Base-by-base conservation (phyloP, 2,797 vertebrate genomes). In the Macroramphosus scolopax region DNA sequence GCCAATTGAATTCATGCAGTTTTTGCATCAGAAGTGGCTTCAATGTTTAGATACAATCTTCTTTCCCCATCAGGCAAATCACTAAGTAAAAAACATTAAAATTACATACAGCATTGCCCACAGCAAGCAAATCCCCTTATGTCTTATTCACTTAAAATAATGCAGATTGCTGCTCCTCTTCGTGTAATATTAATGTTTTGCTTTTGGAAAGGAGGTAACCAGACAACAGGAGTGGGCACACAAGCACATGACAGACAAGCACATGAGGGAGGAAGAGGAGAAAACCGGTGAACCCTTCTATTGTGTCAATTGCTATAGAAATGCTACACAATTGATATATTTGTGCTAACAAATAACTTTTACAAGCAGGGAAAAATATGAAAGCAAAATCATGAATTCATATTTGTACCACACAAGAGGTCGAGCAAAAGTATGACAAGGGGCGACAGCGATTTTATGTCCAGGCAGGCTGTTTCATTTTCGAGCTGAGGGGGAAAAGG, bases 381-480 rank as follows among this genome's bases (percentile, higher is more conserved):
- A n/a, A 40, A 13, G 40, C 6, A 51, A n/a, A n/a, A n/a, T n/a
- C n/a, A n/a, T 38, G 14, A 24, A 15, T n/a, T n/a, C n/a, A n/a
- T 4, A 18, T 0, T 2, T 40, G 8, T 39, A 2, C 29, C 5
- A 3, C 14, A 29, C 10, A 15, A 22, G 16, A 17, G 13, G 4
- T n/a, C 22, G 17, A 20, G 16, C 20, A 58, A 28, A 48, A 24
- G 2, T 6, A 28, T 2, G 7, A 45, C 24, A 32, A 36, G 34
- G 37, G 51, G 32, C 17, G 7, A 48, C 35, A 34, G 25, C 36
- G 20, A 34, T 38, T 48, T 62, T 2, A 44, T 26, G 34, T 54
- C 33, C 51, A 48, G 60, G 51, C 68, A 61, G 57, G 75, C 29
- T n/a, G 8, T 66, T n/a, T n/a, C n/a, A n/a, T 66, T 67, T 17